A percentile compares a stretch with the other conserved stretches of the same genome.
phyloP scores from a whole-genome alignment of 1,140 invertebrate genomes.

The Bombyx mandarina region DNA sequence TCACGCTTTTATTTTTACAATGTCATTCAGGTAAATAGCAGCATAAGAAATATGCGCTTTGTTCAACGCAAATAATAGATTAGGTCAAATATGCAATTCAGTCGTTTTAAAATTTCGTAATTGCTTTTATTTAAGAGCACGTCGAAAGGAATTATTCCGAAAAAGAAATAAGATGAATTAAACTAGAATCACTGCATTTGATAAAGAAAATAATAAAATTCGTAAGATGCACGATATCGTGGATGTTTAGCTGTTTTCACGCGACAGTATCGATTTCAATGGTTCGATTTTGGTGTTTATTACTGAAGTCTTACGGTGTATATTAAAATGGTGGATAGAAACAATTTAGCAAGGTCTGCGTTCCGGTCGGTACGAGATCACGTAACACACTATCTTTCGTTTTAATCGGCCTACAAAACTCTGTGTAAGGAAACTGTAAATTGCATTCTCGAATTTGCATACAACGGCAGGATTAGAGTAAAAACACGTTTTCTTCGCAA shows the following conservation, averaged over 20 bases:
- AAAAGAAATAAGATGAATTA: constrained; percentile 25
- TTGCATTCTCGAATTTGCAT: neutral
- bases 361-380: constrained; percentile 2
- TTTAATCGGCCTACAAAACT: neutral
- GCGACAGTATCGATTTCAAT: neutral
- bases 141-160: constrained; percentile 34
- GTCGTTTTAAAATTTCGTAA: too few species aligned
- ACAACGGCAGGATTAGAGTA: too few species aligned
- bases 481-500: too few species aligned
- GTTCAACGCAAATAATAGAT: too few species aligned
- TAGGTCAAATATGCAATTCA: too few species aligned
- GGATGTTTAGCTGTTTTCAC: constrained; percentile 4
- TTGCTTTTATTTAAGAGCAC: constrained; percentile 17
- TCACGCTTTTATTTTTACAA: too few species aligned
- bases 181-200: constrained; percentile 23
- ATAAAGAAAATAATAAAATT: constrained; percentile 1
- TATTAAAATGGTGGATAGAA: neutral
- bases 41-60: too few species aligned
- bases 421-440: neutral
- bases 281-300: too few species aligned
- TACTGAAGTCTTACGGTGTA: too few species aligned
- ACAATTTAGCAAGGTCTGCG: constrained; percentile 4
- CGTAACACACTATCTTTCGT: constrained; percentile 3
- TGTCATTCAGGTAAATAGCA: too few species aligned
- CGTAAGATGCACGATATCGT: constrained; percentile 3